These are phyloP conservation scores for Jaculus jaculus DNA, from an alignment of 2,113 vertebrate genomes.

Conservation along the genomic window DNA sequence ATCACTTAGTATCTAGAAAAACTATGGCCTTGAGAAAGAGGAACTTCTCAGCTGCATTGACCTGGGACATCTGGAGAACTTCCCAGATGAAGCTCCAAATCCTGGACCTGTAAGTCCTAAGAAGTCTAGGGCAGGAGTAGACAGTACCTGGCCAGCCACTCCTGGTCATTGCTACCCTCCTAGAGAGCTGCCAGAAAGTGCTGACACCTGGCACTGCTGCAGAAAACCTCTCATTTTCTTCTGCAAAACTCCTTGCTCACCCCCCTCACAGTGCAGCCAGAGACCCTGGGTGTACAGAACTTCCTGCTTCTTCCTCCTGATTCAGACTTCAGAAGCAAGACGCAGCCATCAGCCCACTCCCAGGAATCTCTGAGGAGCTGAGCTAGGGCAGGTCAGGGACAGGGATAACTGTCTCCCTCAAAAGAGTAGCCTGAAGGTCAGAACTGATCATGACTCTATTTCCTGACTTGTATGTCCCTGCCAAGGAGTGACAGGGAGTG, in stretches of 20 bases:
- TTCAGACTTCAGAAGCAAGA: neutral
- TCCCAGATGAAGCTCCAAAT: neutral
- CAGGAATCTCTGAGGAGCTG: neutral
- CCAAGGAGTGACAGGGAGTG: neutral
- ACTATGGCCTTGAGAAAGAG: too few species aligned
- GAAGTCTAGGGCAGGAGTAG: neutral
- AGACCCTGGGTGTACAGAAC: neutral
- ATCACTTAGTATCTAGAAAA: neutral
- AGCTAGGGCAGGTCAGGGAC: conserved; percentile 7
- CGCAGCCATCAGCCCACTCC: neutral
- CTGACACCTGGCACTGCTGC: neutral
- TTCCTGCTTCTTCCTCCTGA: neutral
- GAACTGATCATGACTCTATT: neutral
- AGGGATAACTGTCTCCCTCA: neutral
- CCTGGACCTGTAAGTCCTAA: neutral
- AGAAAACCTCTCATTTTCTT: neutral
- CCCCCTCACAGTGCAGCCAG: neutral
- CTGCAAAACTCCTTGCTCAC: neutral
- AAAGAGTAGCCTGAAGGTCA: neutral
- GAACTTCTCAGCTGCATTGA: neutral
- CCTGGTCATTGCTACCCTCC: neutral
- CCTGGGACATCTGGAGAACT: neutral
- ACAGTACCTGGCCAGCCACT: neutral
- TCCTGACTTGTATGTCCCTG: neutral
- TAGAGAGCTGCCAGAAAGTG: neutral